phyloP scores from a whole-genome alignment of 1,140 invertebrate species.

The Notospermus geniculatus region DNA sequence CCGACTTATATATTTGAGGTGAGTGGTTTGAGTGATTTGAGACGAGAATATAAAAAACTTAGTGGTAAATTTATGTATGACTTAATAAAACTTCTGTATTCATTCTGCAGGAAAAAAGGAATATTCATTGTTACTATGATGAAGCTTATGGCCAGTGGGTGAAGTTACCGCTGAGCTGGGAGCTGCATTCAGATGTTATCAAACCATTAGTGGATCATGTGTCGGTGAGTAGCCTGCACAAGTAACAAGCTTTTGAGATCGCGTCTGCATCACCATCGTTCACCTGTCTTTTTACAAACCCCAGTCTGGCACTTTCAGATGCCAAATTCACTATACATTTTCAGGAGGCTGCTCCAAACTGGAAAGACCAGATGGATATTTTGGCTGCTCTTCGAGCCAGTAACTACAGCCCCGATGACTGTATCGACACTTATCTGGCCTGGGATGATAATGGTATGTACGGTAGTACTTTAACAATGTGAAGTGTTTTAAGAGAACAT shows the following conservation, averaged over 20 bases:
- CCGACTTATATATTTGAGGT: constrained; percentile 52
- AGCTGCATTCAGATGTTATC: constrained; percentile 45
- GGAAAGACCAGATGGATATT: constrained; percentile 50
- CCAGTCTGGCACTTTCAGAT: too few relatives aligned
- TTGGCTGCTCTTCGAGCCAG: constrained; percentile 44
- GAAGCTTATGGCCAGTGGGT: constrained; percentile 42
- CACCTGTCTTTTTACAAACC: too few relatives aligned
- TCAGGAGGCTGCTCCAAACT: constrained; percentile 45
- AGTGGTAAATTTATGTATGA: too few relatives aligned
- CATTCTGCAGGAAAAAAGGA: constrained; percentile 43
- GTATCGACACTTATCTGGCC: constrained; percentile 45
- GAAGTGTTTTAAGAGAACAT: too few relatives aligned
- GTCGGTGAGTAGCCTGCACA: constrained; percentile 29
- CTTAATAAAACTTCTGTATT: too few relatives aligned
- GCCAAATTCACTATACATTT: too few relatives aligned
- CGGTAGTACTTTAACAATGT: too few relatives aligned
- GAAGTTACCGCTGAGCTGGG: constrained; percentile 49
- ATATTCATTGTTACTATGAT: constrained; percentile 53
- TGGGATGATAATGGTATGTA: constrained; percentile 1
- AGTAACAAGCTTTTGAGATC: too few relatives aligned
- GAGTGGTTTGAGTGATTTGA: too few relatives aligned
- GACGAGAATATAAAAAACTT: too few relatives aligned
- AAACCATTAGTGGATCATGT: constrained; percentile 45
- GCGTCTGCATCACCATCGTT: too few relatives aligned
- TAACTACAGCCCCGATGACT: constrained; percentile 52